Evolutionary conservation across 1,140 invertebrate species (phyloP).

Genomic region (Mylabris phalerata): DNA sequence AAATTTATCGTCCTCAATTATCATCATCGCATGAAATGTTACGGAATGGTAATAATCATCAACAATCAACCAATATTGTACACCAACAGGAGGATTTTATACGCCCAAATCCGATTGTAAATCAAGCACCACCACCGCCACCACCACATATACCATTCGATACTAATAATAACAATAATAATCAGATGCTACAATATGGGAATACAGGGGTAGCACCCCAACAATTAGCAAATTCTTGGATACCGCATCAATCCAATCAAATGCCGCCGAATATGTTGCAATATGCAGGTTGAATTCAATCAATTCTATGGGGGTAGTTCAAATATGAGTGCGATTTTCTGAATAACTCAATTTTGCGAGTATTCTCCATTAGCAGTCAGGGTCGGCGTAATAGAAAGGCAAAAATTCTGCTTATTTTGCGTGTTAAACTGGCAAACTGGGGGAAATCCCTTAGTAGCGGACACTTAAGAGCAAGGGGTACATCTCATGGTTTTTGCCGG

Average conservation of each 20-base stretch:
- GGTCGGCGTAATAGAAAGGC: too few relatives aligned
- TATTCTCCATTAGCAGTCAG: too few relatives aligned
- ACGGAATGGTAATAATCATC: background rate
- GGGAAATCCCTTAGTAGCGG: too few relatives aligned
- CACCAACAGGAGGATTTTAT: slow-evolving; percentile 30
- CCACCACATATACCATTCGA: slow-evolving; percentile 19
- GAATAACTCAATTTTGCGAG: too few relatives aligned
- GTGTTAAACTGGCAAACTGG: too few relatives aligned
- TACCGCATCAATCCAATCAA: slow-evolving; percentile 28
- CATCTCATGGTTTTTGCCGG: too few relatives aligned
- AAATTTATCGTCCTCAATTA: slow-evolving; percentile 4
- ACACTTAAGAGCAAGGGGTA: too few relatives aligned
- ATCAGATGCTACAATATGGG: slow-evolving; percentile 22
- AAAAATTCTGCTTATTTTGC: too few relatives aligned
- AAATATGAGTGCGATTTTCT: background rate
- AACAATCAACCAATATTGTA: background rate
- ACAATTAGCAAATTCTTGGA: slow-evolving; percentile 16
- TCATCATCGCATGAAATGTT: slow-evolving; percentile 7
- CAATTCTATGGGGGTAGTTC: background rate
- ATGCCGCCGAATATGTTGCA: slow-evolving; percentile 27
- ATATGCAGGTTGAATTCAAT: slow-evolving; percentile 24
- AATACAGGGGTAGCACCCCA: too few relatives aligned
- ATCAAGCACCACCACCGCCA: too few relatives aligned
- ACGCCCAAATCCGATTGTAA: slow-evolving; percentile 17
- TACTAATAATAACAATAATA: background rate